phyloP scores from a whole-genome alignment of 1,140 invertebrate species.

The Globodera rostochiensis region DNA sequence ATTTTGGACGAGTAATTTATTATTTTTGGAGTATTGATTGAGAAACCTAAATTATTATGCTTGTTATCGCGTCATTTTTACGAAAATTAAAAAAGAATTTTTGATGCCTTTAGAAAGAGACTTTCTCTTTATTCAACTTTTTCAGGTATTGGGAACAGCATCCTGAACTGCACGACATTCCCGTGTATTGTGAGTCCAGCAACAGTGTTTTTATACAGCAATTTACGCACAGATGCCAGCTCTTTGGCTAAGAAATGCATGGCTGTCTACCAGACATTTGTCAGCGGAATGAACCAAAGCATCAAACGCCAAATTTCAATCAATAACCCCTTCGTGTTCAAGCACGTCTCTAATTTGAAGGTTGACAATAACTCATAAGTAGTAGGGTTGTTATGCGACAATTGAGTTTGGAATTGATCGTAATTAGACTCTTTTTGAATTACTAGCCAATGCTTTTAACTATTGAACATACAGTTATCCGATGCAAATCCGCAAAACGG shows the following conservation, averaged over 20 bases:
- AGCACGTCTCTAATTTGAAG: conserved; percentile 97
- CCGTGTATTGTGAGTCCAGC: conserved; percentile 80
- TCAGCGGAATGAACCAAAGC: conserved; percentile 98
- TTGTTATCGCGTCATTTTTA: no score
- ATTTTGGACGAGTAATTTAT: conserved; percentile 83
- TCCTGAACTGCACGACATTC: conserved; percentile 96
- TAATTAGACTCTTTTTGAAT: no score
- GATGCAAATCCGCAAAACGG: no score
- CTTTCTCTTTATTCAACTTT: no score
- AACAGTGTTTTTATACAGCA: neutral
- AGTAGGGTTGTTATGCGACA: no score
- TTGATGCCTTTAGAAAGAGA: no score
- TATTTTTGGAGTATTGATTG: neutral
- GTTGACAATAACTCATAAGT: conserved; percentile 66
- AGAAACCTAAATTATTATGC: neutral
- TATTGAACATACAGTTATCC: neutral
- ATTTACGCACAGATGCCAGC: conserved; percentile 76
- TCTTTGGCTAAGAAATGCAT: conserved; percentile 99
- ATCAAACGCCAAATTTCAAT: conserved; percentile 93
- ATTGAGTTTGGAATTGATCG: no score
- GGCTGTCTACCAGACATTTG: conserved; percentile 98
- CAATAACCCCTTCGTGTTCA: conserved; percentile 98
- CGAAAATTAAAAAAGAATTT: no score
- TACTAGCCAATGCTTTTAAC: neutral
- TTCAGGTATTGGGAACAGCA: conserved; percentile 83